These are phyloP conservation scores for Pandemis heparana DNA, from an alignment of 2,888 invertebrate genomes.

Conservation along the genomic window DNA sequence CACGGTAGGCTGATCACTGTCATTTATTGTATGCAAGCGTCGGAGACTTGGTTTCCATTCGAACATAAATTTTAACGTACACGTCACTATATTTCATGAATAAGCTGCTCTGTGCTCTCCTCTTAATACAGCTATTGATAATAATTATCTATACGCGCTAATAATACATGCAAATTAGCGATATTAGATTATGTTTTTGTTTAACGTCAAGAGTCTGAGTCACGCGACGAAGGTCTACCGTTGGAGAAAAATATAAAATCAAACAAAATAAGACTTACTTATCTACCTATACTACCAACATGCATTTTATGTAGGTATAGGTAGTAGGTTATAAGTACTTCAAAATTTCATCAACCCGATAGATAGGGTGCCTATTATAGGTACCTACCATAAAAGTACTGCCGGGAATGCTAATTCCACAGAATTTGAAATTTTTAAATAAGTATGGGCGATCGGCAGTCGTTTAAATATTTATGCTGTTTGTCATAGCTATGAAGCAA, in stretches of 20 bases:
- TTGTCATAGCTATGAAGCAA: neutral
- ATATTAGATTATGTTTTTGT: no score
- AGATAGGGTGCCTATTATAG: no score
- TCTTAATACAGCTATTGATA: neutral
- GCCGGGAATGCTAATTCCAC: neutral
- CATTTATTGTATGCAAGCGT: constrained; percentile 35
- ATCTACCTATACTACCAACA: no score
- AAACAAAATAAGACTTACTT: neutral
- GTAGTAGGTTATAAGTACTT: no score
- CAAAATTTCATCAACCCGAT: no score
- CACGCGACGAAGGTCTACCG: no score
- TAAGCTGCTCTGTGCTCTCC: constrained; percentile 1
- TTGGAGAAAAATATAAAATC: neutral
- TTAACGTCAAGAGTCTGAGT: no score
- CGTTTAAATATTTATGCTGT: constrained; percentile 16
- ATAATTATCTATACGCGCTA: constrained; percentile 1
- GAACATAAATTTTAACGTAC: constrained; percentile 12
- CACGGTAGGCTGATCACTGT: constrained; percentile 38
- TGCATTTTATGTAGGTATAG: no score
- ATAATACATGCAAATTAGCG: constrained; percentile 31
- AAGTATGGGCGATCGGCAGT: neutral
- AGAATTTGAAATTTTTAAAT: neutral
- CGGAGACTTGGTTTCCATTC: constrained; percentile 30
- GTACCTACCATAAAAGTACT: neutral
- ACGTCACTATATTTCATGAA: neutral